Evolutionary conservation across 2,797 vertebrate species (phyloP), one percentile per base, ranked within the genome.

Genomic region (Gallinago stenura): DNA sequence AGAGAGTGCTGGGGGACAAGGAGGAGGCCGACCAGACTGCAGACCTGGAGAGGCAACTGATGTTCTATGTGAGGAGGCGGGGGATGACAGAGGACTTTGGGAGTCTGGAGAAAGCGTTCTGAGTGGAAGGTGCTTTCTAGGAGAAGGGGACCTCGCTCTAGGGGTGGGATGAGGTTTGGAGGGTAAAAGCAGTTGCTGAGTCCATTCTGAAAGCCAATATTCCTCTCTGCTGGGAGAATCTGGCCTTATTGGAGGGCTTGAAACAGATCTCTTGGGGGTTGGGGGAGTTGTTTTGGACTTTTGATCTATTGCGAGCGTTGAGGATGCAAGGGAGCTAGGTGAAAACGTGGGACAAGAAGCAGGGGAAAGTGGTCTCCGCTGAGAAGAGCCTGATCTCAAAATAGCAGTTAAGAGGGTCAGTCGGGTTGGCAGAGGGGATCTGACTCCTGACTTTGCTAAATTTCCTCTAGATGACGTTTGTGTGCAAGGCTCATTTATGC

Each of bases 351-450:
- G 97, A 68, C 96, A 98, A 61, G 98, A 97, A 30, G 96, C 95
- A 90, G 98, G 98, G 65, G 96, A 98, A 61, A 96, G 73, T 0
- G 97, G 94, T 83, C 98, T 98, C 33, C 50, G 80, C 37, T 97
- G 97, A 92, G 97, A 95, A 79, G 95, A 97, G 6, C 96, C 99
- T 91, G 99, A 99, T 91, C 98, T 99, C 50, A 99, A 98, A 93
- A 99, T 99, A 83, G 99, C 99, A 7, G 99, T 99, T 89, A 99
- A 98, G 39, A 99, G 98, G 71, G 99, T 99, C 60, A 99, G 98
- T 41, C 99, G 98, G 33, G 99, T 99, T 87, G 99, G 98, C 58
- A 98, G 94, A 50, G 98, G 97, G 35, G 98, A 98, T 66, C 97
- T 98, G 91, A 96, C 95, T 54, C 98, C 97, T 41, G 96, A 78